Conservation (phyloP, 1,140 invertebrate species). For the Coelopa frigida region DNA sequence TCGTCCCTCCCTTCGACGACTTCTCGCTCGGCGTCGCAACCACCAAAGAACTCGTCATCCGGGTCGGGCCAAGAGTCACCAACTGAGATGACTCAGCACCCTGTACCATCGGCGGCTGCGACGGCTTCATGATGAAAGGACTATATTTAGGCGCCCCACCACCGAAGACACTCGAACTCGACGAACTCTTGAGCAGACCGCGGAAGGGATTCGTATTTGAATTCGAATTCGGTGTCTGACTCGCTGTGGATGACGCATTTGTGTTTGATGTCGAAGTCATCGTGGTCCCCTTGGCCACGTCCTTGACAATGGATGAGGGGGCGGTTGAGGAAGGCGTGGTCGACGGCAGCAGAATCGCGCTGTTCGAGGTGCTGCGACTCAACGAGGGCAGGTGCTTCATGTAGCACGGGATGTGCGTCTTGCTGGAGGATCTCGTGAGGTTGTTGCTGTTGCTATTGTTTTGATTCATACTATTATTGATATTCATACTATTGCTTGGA, state of each 20-base stretch:
- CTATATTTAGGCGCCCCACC: slow-evolving; percentile 14
- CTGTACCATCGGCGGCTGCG: not conserved
- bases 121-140: slow-evolving; percentile 11
- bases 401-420: slow-evolving; percentile 40
- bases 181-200: slow-evolving; percentile 17
- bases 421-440: slow-evolving; percentile 30
- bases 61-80: not conserved
- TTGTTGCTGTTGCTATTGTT: not conserved
- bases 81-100: not conserved
- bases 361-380: slow-evolving; percentile 39
- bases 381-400: slow-evolving; percentile 39
- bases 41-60: slow-evolving; percentile 16
- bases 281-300: not conserved
- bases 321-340: slow-evolving; percentile 1
- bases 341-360: slow-evolving; percentile 27
- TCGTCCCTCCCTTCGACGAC: not conserved
- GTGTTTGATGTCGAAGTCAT: slow-evolving; percentile 4
- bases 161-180: slow-evolving; percentile 19
- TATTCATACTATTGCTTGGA: no score
- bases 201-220: slow-evolving; percentile 13
- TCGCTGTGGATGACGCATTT: slow-evolving; percentile 8
- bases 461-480: no score
- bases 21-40: slow-evolving; percentile 5
- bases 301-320: slow-evolving; percentile 8
- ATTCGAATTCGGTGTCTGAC: slow-evolving; percentile 25